Conservation (phyloP, 2,113 vertebrate species). For the Nannobrachium achirus region DNA sequence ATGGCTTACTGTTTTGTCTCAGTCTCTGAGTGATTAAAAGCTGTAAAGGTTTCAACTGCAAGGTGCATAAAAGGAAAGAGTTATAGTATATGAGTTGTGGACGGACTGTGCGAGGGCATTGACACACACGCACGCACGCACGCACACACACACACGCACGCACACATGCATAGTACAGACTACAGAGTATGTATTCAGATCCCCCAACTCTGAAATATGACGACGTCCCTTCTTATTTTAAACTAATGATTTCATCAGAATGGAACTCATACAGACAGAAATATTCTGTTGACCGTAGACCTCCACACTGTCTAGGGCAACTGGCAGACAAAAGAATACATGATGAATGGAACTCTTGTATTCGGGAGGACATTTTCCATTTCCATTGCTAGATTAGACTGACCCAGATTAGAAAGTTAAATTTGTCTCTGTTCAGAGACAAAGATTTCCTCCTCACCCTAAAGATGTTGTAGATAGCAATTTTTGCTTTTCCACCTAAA, state of each 20-base stretch:
- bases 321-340: slow-evolving; percentile 57
- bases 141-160: slow-evolving; percentile 27
- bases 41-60: not conserved
- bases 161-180: slow-evolving; percentile 6
- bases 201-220: slow-evolving; percentile 47
- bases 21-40: not conserved
- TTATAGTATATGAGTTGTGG: not conserved
- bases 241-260: slow-evolving; percentile 72
- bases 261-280: slow-evolving; percentile 68
- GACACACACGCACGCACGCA: slow-evolving; percentile 19
- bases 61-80: no score
- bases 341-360: slow-evolving; percentile 69
- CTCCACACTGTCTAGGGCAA: slow-evolving; percentile 45
- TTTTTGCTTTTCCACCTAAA: no score
- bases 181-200: no score
- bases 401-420: slow-evolving; percentile 64
- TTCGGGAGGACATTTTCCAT: slow-evolving; percentile 55
- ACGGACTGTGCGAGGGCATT: not conserved
- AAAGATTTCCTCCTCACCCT: no score
- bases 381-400: slow-evolving; percentile 55
- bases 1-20: slow-evolving; percentile 5
- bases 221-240: slow-evolving; percentile 57
- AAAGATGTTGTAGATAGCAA: no score
- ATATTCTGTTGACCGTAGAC: slow-evolving; percentile 45
- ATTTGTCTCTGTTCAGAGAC: slow-evolving; percentile 43